Conservation (phyloP, 2,113 vertebrate genomes). For the Thamnaconus septentrionalis region DNA sequence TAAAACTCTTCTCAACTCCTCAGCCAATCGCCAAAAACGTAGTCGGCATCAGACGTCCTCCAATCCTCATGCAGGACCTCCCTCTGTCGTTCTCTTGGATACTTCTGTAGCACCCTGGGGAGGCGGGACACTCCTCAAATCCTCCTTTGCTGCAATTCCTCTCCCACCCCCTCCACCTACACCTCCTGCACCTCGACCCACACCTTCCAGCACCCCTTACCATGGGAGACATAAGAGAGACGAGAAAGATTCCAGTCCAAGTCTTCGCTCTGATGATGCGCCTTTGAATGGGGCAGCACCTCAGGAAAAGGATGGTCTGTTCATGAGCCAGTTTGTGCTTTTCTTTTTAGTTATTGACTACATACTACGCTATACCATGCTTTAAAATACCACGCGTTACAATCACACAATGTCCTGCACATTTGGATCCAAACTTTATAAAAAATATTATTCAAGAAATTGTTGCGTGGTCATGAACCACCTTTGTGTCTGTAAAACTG, state of each 20-base stretch:
- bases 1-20: conserved; percentile 19
- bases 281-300: conserved; percentile 9
- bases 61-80: conserved; percentile 26
- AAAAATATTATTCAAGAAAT: too few relatives aligned
- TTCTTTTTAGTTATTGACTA: too few relatives aligned
- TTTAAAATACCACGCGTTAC: too few relatives aligned
- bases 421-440: too few relatives aligned
- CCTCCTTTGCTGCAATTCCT: conserved; percentile 68
- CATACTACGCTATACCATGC: too few relatives aligned
- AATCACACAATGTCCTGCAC: too few relatives aligned
- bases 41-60: conserved; percentile 17
- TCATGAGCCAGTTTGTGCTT: background rate
- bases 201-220: conserved; percentile 13
- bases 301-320: conserved; percentile 35
- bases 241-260: conserved; percentile 11
- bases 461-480: too few relatives aligned
- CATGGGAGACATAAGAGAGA: conserved; percentile 19
- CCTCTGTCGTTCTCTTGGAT: conserved; percentile 42
- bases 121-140: conserved; percentile 67
- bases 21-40: conserved; percentile 34
- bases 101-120: conserved; percentile 76
- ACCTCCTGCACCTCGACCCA: conserved; percentile 23
- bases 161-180: conserved; percentile 22
- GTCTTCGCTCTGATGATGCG: conserved; percentile 27
- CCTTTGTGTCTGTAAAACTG: too few relatives aligned